Conservation (phyloP, 1,140 invertebrate species). For the Forficula auricularia region DNA sequence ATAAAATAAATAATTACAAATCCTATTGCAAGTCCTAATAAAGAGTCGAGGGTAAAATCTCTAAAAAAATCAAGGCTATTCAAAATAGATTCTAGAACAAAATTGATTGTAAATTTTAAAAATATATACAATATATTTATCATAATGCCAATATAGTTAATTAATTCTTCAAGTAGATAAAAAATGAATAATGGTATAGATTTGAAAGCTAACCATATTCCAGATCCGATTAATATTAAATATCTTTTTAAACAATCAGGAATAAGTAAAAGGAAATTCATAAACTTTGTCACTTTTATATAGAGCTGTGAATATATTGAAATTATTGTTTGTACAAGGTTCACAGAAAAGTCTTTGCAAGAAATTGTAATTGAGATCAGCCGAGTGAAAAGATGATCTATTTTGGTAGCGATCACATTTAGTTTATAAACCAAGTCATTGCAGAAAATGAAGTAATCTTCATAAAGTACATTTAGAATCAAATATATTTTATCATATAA, state of each 20-base stretch:
- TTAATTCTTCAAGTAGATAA: conserved; percentile 15
- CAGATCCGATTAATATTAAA: conserved; percentile 18
- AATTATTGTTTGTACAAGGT: no score
- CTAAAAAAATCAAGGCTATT: no score
- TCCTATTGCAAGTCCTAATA: no score
- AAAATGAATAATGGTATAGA: conserved; percentile 22
- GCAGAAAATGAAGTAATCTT: conserved; percentile 7
- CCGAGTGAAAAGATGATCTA: neutral
- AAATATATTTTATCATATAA: neutral
- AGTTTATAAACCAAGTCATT: conserved; percentile 2
- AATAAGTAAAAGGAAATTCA: conserved; percentile 9
- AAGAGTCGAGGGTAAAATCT: no score
- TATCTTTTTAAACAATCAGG: conserved; percentile 11
- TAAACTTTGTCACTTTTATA: neutral
- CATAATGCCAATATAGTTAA: no score
- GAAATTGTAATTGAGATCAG: no score
- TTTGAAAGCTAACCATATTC: conserved; percentile 22
- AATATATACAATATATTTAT: no score
- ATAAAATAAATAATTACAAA: no score
- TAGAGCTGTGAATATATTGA: no score
- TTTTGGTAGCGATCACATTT: neutral
- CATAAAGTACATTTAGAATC: conserved; percentile 3
- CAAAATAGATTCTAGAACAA: no score
- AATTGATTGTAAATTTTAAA: no score
- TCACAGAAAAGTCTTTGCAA: no score